Evolutionary conservation across 2,888 invertebrate genomes (phyloP), one percentile per base, ranked within the genome.

Genomic region (Theodoxus fluviatilis): DNA sequence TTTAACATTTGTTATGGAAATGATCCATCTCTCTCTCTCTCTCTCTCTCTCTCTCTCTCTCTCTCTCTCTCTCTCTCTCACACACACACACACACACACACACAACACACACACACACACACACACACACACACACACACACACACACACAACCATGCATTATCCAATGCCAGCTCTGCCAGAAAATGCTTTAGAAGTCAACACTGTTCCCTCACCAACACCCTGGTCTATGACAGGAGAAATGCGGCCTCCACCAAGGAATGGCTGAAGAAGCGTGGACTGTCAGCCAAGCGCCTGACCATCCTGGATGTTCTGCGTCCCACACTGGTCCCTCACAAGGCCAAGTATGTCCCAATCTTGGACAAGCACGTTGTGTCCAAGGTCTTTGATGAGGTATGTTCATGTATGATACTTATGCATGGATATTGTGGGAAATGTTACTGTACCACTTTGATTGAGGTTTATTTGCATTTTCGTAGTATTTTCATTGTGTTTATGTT

Each of bases 331-430:
- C 80, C 83, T 15, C 85, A 86, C 70, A 80, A 78, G 65, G 77
- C 85, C 64, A 85, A 82, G 74, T 84, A 86, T 75, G 80, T 85
- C 4, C 83, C 84, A 1, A 83, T 84, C 25, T 74, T 87, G 18
- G 81, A 86, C 77, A 85, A 84, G 72, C 78, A 83, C 75, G 84
- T 85, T 12, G 70, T 83, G 43, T 78, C 86, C 37, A 85, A 84
- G 68, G 85, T 87, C 0, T 85, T 86, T 78, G 85, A 87, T 76
- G 84, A 85, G 74, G 85, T 86, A 74, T 71, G 81, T 76, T 37
- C 3, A 1, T 3, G 25, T 47, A 28, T 33, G 4, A 35, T 38
- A 7, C 4, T 25, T 25, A 12, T 33, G 18, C 22, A 33, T 61
- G n/a, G n/a, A n/a, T n/a, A n/a, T n/a, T n/a, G n/a, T n/a, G n/a